Evolutionary conservation across 2,113 vertebrate species (phyloP), one percentile per base, ranked within the genome.

Genomic region (Shinisaurus crocodilurus): DNA sequence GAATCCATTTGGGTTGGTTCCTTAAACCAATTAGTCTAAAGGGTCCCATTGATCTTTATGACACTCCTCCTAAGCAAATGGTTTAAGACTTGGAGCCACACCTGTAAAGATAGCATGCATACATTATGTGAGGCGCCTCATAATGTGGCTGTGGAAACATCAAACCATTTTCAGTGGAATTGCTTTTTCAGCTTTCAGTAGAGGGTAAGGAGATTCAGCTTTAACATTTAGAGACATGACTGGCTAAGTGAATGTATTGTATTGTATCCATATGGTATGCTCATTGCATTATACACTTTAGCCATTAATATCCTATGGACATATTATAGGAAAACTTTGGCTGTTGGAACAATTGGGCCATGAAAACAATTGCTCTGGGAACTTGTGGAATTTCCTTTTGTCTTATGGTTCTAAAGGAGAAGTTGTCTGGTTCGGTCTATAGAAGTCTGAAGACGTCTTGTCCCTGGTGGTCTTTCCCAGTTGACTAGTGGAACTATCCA

Each of bases 401-500:
- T 75, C 69, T 84, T 13, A 29, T 13, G 32, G 29, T 75, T 75
- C 54, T 80, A 12, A 80, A 87, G 10, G 37, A 40, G 50, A 77
- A 65, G 74, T 13, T 25, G 25, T 76, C 48, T 89, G 10, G 32
- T 63, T 89, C 20, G 16, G 10, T 72, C 43, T 63, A 57, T 12
- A 65, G 77, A 72, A 40, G 7, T 82, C 23, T 48, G 57, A 89
- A 76, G 43, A 75, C 48, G 10, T 63, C 27, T 57, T 45, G 18
- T 60, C 45, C 12, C 5, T 45, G 16, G 15, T 1, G 65, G 40
- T 23, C 5, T 45, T 76, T n/a, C 32, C 27, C 37, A n/a, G 32
- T n/a, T 10, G 65, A 2, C 20, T 37, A 89, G 43, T 43, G 34
- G 32, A 3, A 81, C 69, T 80, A 3, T 34, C n/a, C 1, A 0